phyloP scores from a whole-genome alignment of 1,140 invertebrate genomes.

The Drosophila tsacasi region DNA sequence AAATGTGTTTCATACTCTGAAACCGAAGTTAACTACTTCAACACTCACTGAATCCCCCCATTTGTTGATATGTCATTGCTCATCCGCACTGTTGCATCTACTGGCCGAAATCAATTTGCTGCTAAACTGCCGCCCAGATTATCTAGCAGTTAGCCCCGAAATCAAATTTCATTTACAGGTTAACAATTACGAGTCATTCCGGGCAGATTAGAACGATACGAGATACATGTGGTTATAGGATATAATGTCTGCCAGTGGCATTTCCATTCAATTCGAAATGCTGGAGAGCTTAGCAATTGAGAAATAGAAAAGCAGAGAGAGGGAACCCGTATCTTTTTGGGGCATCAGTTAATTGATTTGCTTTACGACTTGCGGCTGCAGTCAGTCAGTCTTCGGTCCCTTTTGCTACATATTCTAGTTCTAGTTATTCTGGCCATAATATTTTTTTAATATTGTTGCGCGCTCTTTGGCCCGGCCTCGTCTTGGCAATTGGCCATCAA shows the following conservation, averaged over 20 bases:
- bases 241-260: slow-evolving; percentile 28
- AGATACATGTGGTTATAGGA: slow-evolving; percentile 1
- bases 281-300: background rate
- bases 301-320: background rate
- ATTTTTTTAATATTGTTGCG: slow-evolving; percentile 79
- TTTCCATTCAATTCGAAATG: slow-evolving; percentile 5
- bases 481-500: slow-evolving; percentile 79
- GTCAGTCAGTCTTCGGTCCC: slow-evolving; percentile 18
- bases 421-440: slow-evolving; percentile 50
- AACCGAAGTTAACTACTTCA: too few relatives aligned
- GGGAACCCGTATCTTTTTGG: slow-evolving; percentile 39
- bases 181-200: slow-evolving; percentile 41
- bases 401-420: slow-evolving; percentile 32
- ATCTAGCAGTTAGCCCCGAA: slow-evolving; percentile 29
- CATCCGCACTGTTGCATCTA: slow-evolving; percentile 36
- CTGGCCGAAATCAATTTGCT: slow-evolving; percentile 32
- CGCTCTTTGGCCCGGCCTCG: slow-evolving; percentile 33
- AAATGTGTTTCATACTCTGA: too few relatives aligned
- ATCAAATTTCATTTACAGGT: slow-evolving; percentile 43
- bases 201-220: slow-evolving; percentile 27
- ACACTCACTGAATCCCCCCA: background rate
- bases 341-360: slow-evolving; percentile 78
- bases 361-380: slow-evolving; percentile 74
- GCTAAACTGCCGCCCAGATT: slow-evolving; percentile 21
- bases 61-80: slow-evolving; percentile 3